Percentiles rank a stretch among this genome's conserved stretches.
These are phyloP conservation scores for Drosophila watanabei DNA, from an alignment of 1,140 invertebrate genomes.

Conservation along the genomic window DNA sequence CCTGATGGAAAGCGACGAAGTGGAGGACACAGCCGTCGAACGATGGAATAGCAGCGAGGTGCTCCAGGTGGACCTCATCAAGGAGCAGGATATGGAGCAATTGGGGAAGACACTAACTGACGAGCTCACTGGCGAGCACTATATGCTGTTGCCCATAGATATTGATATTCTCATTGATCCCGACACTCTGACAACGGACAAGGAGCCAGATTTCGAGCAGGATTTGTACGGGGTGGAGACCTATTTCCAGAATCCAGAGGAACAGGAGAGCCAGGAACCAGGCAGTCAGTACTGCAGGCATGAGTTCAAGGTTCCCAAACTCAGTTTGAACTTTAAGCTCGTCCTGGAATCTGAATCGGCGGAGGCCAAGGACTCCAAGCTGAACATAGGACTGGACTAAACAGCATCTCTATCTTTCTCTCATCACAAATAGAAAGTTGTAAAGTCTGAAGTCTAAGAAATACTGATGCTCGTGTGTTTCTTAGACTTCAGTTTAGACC, in stretches of 20 bases:
- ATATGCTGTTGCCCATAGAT: constrained; percentile 56
- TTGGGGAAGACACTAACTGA: constrained; percentile 33
- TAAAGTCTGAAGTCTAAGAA: not conserved
- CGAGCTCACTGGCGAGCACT: constrained; percentile 44
- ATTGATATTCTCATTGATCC: constrained; percentile 42
- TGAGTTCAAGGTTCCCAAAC: constrained; percentile 10
- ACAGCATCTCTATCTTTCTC: not conserved
- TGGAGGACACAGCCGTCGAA: not conserved
- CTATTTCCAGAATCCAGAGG: not conserved
- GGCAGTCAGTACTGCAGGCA: not conserved
- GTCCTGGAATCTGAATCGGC: not conserved
- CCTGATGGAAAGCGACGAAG: not conserved
- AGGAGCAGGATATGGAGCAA: not conserved
- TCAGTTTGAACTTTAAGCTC: constrained; percentile 14
- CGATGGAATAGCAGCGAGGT: constrained; percentile 17
- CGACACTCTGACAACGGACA: not conserved
- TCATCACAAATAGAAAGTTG: not conserved
- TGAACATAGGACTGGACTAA: too few relatives aligned
- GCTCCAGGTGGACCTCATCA: constrained; percentile 22
- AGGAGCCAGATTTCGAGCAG: not conserved
- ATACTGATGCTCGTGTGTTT: too few relatives aligned
- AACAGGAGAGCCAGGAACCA: not conserved
- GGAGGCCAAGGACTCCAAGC: not conserved
- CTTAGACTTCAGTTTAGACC: not conserved
- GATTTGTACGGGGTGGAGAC: not conserved